Evolutionary conservation across 2,888 invertebrate species (phyloP).

Genomic region (Agrotis clavis): DNA sequence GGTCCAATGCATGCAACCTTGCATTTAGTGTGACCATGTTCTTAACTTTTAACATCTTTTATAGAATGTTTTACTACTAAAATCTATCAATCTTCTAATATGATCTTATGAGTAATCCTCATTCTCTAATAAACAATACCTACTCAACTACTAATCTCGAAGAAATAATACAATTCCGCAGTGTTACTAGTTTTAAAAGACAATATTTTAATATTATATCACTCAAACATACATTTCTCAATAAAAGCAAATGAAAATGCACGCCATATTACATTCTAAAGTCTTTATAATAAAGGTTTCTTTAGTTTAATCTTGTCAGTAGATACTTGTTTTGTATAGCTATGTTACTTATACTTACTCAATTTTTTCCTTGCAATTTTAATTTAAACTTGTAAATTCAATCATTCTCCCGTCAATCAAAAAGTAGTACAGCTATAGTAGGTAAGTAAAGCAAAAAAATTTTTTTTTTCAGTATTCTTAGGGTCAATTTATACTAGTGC

Average conservation of each 20-base stretch:
- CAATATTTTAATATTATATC: background rate
- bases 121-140: slow-evolving; percentile 13
- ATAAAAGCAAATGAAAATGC: background rate
- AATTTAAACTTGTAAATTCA: background rate
- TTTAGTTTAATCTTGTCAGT: slow-evolving; percentile 14
- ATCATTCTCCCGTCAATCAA: no score
- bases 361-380: slow-evolving; percentile 13
- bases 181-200: background rate
- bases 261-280: slow-evolving; percentile 29
- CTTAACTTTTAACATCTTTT: slow-evolving; percentile 3
- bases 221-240: slow-evolving; percentile 5
- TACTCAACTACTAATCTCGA: slow-evolving; percentile 17
- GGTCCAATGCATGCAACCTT: background rate
- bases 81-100: slow-evolving; percentile 12
- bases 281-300: background rate
- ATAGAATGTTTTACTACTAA: slow-evolving; percentile 21
- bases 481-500: no score
- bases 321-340: slow-evolving; percentile 6
- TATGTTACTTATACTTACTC: slow-evolving; percentile 25
- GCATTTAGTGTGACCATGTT: background rate
- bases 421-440: no score
- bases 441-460: no score
- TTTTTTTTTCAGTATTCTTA: no score
- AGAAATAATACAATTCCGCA: background rate
- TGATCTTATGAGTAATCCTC: slow-evolving; percentile 14